Evolutionary conservation across 2,113 vertebrate genomes (phyloP), one percentile per base, ranked within the genome.

Genomic region (Eublepharis macularius): DNA sequence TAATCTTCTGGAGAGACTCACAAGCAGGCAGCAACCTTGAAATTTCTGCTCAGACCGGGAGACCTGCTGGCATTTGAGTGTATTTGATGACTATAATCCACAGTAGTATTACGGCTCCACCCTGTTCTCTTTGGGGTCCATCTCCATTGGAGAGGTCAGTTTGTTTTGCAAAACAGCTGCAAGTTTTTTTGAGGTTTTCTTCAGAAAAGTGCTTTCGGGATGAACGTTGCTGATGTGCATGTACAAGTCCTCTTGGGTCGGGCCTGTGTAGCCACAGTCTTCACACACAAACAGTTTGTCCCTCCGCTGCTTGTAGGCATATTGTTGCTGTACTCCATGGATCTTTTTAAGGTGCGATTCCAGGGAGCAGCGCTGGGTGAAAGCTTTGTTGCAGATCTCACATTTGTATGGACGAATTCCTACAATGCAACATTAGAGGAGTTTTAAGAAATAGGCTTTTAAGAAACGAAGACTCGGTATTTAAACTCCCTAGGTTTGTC

Each of bases 361-460:
- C 87, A 98, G 91, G 3, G 97, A 98, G 41, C 97, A 98, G 81
- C 97, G 97, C 94, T 98, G 97, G 0, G 97, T 98, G 91, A 98
- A 98, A 80, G 97, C 97, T 89, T 98, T 98, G 85, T 96, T 94
- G 94, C 97, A 98, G 11, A 97, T 88, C 2, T 96, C 96, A 0
- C 97, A 98, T 82, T 98, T 98, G 94, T 98, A 98, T 57, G 97
- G 97, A 8, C 97, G 96, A 51, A 98, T 97, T 79, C 97, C 97
- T 97, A 86, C 34, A 80, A 84, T 0, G 0, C 14, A 43, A 36
- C 65, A 69, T 51, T n/a, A n/a, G 19, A 39, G 2, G 1, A 17
- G 0, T 0, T 32, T 89, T 39, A 81, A 11, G 2, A n/a, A 36
- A 39, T 9, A 57, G 19, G n/a, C 45, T 74, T 57, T 63, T n/a